Base-by-base conservation (phyloP, 2,113 vertebrate species). In the Ceyx melanurus region DNA sequence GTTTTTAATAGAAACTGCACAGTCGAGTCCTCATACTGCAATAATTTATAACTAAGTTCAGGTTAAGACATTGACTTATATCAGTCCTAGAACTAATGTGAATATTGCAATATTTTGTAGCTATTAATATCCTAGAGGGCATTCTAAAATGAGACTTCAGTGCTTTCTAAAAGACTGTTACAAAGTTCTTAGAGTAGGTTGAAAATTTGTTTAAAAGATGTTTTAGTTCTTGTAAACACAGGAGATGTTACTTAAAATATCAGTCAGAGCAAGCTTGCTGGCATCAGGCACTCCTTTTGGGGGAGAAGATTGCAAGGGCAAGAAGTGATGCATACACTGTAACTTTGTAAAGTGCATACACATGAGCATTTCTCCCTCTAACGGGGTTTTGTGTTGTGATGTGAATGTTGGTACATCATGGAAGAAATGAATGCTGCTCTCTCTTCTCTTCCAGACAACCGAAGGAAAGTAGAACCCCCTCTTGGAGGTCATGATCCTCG, bases 401-500 rank as follows among this genome's bases (percentile, higher is more conserved):
- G 33, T 68, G 31, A 70, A 28, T 54, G 18, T 46, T 95, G 43
- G 12, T 70, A 3, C 82, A 14, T 28, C 3, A 3, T 15, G 28
- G 46, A 78, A 82, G 23, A 82, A 79, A 54, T 57, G 9, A 92
- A 33, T 60, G 3, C 37, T 87, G 11, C 15, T 82, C 9, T 93
- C 45, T 18, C 18, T 94, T 91, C 56, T 57, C 17, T 86, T 96
- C 26, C 82, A 99, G 99, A 99, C n/a, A 98, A 97, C 90, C 98
- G 98, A 94, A 98, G 99, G 92, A 99, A 99, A 92, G 97, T 98
- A 5, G 99, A 99, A 29, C 95, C 98, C 1, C 93, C 98, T 37
- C 97, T 99, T 9, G 98, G 98, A 90, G 98, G 97, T 87, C 99
- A 99, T 96, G 99, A 99, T 96, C 99, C 99, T 68, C 99, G 99